Evolutionary conservation across 2,888 invertebrate species (phyloP), one percentile per base, ranked within the genome.

Genomic region (Synergus itoensis): DNA sequence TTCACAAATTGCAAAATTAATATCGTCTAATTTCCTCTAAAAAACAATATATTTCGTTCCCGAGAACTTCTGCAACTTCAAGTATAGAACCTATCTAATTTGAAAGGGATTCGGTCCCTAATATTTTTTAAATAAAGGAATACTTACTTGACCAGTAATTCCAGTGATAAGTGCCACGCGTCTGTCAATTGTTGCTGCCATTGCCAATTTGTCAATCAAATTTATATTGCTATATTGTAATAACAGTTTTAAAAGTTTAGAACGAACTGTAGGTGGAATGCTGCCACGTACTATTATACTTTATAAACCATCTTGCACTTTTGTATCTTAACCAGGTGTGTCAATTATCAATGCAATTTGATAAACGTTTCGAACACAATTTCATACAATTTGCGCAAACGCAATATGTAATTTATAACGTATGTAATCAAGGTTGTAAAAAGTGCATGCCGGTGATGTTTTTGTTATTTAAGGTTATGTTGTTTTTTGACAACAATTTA

Each of bases 101-200:
- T 28, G 28, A 28, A 28, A 28, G 28, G 28, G 3, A 28, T 28
- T 28, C 3, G 28, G 3, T 3, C 28, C 28, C 28, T 3, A 45
- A 18, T 12, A 5, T 40, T 73, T 36, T 36, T 40, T 36, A 28
- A n/a, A 12, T n/a, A 43, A 83, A 77, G 43, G 28, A 76, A 80
- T 77, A 89, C 92, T 91, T 94, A 99, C 99, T 95, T 99, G 99
- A 53, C 99, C 99, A 62, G 98, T 98, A 82, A 99, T 99, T 85
- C 99, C 99, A 81, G 99, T 99, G 89, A 99, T 97, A 80, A 99
- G 93, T 14, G 99, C 99, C 75, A 98, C 94, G 92, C 95, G 96
- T 87, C 92, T 93, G 21, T 83, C 77, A 36, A 87, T 82, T 12
- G 81, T 82, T 40, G 84, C 87, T 84, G 88, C 87, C 90, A 90